Conservation (phyloP, 2,888 invertebrate genomes). For the Dryococelus australis region DNA sequence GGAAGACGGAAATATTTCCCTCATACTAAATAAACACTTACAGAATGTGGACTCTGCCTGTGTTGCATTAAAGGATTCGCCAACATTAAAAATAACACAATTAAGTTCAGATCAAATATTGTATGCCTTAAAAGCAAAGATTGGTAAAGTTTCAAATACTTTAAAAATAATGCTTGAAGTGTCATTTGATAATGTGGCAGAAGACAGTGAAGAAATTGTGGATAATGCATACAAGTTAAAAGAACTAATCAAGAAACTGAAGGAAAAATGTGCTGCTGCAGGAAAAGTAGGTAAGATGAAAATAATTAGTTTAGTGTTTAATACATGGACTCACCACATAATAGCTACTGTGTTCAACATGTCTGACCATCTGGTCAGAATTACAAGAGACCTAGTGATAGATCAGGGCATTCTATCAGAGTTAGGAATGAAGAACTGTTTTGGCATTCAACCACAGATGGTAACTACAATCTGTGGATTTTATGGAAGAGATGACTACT, state of each 20-base stretch:
- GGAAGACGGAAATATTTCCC: neutral
- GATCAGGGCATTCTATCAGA: conserved; percentile 22
- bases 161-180: neutral
- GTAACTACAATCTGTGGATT: neutral
- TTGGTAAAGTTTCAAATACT: neutral
- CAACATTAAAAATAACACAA: neutral
- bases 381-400: neutral
- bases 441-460: conserved; percentile 1
- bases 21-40: neutral
- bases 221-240: neutral
- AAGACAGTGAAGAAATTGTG: neutral
- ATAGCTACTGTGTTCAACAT: neutral
- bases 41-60: neutral
- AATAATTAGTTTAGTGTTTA: neutral
- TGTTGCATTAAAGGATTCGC: neutral
- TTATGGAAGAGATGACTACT: neutral
- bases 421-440: neutral
- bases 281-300: neutral
- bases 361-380: neutral
- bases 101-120: neutral
- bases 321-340: neutral
- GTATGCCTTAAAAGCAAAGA: neutral
- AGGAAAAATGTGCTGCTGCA: neutral
- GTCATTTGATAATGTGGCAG: neutral
- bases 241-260: neutral